A percentile compares a stretch with the other conserved stretches of the same genome.
Conservation (phyloP, 2,113 vertebrate genomes). For the Synchiropus splendidus region DNA sequence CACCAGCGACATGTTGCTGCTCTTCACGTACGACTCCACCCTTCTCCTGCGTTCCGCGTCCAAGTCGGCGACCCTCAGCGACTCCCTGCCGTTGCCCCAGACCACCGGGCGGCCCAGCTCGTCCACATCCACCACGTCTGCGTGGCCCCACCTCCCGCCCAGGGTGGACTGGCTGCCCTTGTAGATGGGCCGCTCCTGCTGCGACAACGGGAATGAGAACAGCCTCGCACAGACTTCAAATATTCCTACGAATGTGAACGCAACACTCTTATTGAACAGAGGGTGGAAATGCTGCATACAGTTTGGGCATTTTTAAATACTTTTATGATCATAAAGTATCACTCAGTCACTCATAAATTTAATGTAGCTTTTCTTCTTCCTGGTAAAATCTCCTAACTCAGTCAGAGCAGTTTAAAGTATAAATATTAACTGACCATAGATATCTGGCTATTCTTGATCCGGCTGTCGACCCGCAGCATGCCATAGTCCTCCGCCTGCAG, state of each 20-base stretch:
- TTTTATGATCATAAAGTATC: too few relatives aligned
- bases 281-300: too few relatives aligned
- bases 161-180: constrained; percentile 72
- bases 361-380: too few relatives aligned
- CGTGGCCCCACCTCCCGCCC: constrained; percentile 38
- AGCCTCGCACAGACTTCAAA: too few relatives aligned
- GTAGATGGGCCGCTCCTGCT: constrained; percentile 40
- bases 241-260: too few relatives aligned
- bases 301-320: too few relatives aligned
- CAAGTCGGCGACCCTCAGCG: constrained; percentile 23
- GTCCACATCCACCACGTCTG: constrained; percentile 66
- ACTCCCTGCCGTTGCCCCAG: constrained; percentile 17
- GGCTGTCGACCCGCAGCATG: constrained; percentile 60
- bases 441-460: constrained; percentile 72
- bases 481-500: constrained; percentile 67
- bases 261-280: too few relatives aligned
- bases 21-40: constrained; percentile 51
- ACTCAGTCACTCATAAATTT: too few relatives aligned
- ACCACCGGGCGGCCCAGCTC: constrained; percentile 53
- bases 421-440: constrained; percentile 72
- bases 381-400: too few relatives aligned
- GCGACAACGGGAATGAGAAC: background rate
- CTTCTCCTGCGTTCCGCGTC: constrained; percentile 36
- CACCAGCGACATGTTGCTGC: constrained; percentile 63
- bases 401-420: too few relatives aligned